Conservation (phyloP, 2,888 invertebrate species). For the Baccha elongata region DNA sequence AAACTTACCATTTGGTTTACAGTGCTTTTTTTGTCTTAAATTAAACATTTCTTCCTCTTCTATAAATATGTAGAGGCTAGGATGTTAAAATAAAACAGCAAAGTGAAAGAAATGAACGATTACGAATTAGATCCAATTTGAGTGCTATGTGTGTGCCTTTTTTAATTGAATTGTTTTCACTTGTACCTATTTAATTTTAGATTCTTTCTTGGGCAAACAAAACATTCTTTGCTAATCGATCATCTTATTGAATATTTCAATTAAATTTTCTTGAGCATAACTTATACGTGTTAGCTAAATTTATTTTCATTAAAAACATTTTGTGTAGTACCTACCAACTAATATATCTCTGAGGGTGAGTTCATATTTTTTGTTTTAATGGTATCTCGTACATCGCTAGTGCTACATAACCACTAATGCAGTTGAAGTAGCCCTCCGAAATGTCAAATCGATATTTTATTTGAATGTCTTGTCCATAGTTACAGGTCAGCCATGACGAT, state of each 20-base stretch:
- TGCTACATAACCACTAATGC: neutral
- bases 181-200: slow-evolving; percentile 2
- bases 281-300: too few species aligned
- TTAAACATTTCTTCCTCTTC: slow-evolving; percentile 56
- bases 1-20: slow-evolving; percentile 10
- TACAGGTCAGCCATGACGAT: too few species aligned
- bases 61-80: slow-evolving; percentile 56
- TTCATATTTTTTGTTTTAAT: slow-evolving; percentile 13
- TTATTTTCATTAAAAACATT: too few species aligned
- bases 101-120: slow-evolving; percentile 5
- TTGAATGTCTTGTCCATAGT: neutral
- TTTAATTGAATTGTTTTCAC: slow-evolving; percentile 41
- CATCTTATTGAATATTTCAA: neutral
- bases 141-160: slow-evolving; percentile 5
- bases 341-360: slow-evolving; percentile 29
- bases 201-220: neutral
- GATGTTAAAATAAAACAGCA: slow-evolving; percentile 12
- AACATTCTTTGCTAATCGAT: too few species aligned
- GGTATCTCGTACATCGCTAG: neutral
- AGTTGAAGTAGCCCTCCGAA: neutral
- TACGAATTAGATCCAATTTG: neutral
- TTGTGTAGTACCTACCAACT: neutral
- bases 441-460: slow-evolving; percentile 50
- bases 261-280: too few species aligned
- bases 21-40: slow-evolving; percentile 57